A percentile compares a stretch with the other conserved stretches of the same genome.
phyloP scores from a whole-genome alignment of 2,888 invertebrate species.

The Amphipyra berbera region DNA sequence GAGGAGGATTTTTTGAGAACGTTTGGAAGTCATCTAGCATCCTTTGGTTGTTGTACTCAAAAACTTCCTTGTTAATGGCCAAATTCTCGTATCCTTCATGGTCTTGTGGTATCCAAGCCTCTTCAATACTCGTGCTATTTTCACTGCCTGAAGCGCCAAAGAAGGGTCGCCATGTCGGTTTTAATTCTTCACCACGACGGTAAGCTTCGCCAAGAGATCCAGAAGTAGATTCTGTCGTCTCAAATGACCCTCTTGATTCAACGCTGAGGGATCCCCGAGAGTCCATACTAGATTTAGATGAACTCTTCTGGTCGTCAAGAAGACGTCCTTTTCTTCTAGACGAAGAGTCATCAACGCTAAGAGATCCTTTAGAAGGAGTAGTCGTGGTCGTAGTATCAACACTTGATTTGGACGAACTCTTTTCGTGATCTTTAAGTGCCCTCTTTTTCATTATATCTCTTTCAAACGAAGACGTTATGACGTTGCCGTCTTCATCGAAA shows the following conservation, averaged over 20 bases:
- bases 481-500: slow-evolving; percentile 87
- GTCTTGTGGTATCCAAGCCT: slow-evolving; percentile 94
- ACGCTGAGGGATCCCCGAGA: slow-evolving; percentile 91
- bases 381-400: slow-evolving; percentile 87
- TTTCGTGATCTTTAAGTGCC: slow-evolving; percentile 83
- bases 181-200: slow-evolving; percentile 92
- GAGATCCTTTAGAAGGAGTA: slow-evolving; percentile 86
- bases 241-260: slow-evolving; percentile 93
- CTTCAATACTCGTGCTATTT: slow-evolving; percentile 96
- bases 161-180: slow-evolving; percentile 95
- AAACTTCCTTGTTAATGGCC: slow-evolving; percentile 84
- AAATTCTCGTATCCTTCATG: slow-evolving; percentile 91
- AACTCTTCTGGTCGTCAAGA: slow-evolving; percentile 87
- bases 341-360: slow-evolving; percentile 88
- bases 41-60: slow-evolving; percentile 84
- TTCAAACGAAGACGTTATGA: slow-evolving; percentile 85
- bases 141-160: slow-evolving; percentile 94
- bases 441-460: slow-evolving; percentile 83
- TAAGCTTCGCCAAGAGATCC: slow-evolving; percentile 93
- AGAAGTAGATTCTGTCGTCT: slow-evolving; percentile 93
- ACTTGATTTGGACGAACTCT: slow-evolving; percentile 91
- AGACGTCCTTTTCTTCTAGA: slow-evolving; percentile 81
- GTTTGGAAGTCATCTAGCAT: slow-evolving; percentile 86
- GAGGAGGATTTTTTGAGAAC: slow-evolving; percentile 85
- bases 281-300: slow-evolving; percentile 91